Evolutionary conservation across 2,888 invertebrate genomes (phyloP).

Genomic region (Chrysolina americana): DNA sequence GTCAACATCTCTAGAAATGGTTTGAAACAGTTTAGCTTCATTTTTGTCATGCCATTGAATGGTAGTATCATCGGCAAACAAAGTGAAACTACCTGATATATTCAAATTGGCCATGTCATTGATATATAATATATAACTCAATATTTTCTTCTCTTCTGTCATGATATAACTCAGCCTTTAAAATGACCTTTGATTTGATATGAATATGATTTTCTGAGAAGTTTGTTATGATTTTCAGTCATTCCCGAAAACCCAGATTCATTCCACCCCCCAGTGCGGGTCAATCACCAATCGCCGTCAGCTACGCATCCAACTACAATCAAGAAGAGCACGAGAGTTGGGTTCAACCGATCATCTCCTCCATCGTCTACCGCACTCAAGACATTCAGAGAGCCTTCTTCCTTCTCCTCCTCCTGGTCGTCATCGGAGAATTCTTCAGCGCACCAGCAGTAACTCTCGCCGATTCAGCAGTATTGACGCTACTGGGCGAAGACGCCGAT

Average conservation of each 20-base stretch:
- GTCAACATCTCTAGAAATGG: no score
- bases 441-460: slow-evolving; percentile 96
- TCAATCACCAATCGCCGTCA: slow-evolving; percentile 82
- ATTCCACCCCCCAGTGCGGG: slow-evolving; percentile 70
- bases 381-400: slow-evolving; percentile 98
- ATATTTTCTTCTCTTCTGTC: no score
- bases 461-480: slow-evolving; percentile 90
- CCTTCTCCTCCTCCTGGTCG: slow-evolving; percentile 89
- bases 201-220: not conserved
- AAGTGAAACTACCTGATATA: no score
- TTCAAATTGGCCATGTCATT: no score
- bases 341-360: slow-evolving; percentile 93
- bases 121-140: no score
- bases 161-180: no score
- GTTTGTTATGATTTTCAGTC: slow-evolving; percentile 50
- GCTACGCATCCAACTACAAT: slow-evolving; percentile 84
- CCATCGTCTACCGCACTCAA: slow-evolving; percentile 89
- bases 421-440: slow-evolving; percentile 98
- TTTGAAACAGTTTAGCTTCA: no score
- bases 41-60: no score
- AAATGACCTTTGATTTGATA: not conserved
- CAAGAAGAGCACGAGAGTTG: slow-evolving; percentile 79
- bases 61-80: no score
- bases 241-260: slow-evolving; percentile 67
- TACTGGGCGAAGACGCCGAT: slow-evolving; percentile 90